phyloP scores from a whole-genome alignment of 2,113 vertebrate genomes.

The Carollia perspicillata region DNA sequence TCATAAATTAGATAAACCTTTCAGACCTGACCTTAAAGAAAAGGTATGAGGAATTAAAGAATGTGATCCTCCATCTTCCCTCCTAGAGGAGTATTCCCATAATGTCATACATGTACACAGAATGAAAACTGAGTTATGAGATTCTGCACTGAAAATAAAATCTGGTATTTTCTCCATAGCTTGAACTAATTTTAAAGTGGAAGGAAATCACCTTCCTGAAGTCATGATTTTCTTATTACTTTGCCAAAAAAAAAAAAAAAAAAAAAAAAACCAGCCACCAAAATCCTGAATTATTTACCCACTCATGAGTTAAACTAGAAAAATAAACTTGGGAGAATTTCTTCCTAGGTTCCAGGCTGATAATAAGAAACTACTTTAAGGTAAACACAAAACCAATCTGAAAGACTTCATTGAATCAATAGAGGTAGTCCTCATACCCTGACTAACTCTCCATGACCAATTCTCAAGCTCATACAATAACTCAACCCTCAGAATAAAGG shows the following conservation, averaged over 20 bases:
- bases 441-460: too few species aligned
- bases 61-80: not conserved
- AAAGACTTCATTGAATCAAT: too few species aligned
- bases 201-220: too few species aligned
- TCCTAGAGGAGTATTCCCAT: too few species aligned
- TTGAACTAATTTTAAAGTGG: not conserved
- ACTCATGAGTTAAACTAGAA: not conserved
- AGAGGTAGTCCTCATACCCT: too few species aligned
- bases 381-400: too few species aligned
- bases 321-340: not conserved
- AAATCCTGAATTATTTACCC: not conserved
- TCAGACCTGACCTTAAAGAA: not conserved
- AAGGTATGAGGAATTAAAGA: not conserved
- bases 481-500: too few species aligned
- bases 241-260: not conserved
- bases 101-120: rapidly evolving
- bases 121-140: rapidly evolving
- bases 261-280: too few species aligned
- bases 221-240: not conserved
- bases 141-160: not conserved
- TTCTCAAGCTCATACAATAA: too few species aligned
- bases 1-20: not conserved
- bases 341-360: too few species aligned
- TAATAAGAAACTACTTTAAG: too few species aligned
- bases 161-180: not conserved